Evolutionary conservation across 2,888 invertebrate species (phyloP).

Genomic region (Stenotaenia linearis): DNA sequence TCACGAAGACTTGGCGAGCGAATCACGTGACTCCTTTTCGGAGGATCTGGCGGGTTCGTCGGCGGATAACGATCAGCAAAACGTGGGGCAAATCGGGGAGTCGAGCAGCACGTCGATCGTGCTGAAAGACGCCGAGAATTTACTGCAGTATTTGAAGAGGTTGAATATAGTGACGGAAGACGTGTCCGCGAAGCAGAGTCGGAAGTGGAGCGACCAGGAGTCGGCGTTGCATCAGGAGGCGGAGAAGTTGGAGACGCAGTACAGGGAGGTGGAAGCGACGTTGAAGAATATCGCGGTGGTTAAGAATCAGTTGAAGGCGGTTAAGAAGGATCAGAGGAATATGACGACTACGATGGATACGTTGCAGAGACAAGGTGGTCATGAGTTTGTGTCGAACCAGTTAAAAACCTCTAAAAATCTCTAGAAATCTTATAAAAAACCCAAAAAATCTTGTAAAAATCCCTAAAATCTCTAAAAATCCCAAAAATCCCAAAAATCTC

Average conservation of each 20-base stretch:
- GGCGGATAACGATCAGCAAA: neutral
- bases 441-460: no score
- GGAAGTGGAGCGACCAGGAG: neutral
- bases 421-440: no score
- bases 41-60: neutral
- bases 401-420: no score
- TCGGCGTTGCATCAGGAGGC: neutral
- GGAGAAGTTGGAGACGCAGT: neutral
- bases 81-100: neutral
- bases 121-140: neutral
- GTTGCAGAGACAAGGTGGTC: conserved; percentile 18
- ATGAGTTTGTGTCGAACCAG: no score
- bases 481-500: no score
- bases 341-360: neutral
- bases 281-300: neutral
- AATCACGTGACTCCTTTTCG: no score
- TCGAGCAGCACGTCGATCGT: neutral
- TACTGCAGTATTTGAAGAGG: neutral
- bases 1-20: neutral
- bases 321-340: conserved; percentile 3
- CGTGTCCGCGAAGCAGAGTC: neutral
- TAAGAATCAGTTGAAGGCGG: neutral
- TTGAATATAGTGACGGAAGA: neutral
- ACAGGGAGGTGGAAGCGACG: conserved; percentile 8
- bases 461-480: no score